These are phyloP conservation scores for human (Homo sapiens) DNA, from an alignment of 2,113 vertebrate species.

Conservation along the genomic window DNA sequence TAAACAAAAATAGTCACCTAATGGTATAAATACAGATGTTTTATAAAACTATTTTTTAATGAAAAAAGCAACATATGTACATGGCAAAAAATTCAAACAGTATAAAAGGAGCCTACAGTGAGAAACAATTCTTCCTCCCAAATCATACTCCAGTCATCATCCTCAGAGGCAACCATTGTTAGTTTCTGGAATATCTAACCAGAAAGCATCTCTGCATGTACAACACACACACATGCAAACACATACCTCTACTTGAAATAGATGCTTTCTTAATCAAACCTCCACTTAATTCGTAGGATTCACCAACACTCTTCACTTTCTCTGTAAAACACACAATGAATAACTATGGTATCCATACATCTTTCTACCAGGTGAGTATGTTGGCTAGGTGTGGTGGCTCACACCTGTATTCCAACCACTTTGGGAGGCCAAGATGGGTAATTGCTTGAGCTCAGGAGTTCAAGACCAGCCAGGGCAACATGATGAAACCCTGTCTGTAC, in stretches of 20 bases:
- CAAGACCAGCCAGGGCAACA: too few species aligned
- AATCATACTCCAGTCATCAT: not conserved
- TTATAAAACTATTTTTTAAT: not conserved
- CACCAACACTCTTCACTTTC: not conserved
- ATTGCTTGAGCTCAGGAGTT: too few species aligned
- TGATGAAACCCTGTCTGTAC: too few species aligned
- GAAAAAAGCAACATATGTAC: not conserved
- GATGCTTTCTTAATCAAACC: constrained; percentile 28
- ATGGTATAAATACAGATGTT: not conserved
- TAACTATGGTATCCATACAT: not conserved
- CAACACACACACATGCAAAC: not conserved
- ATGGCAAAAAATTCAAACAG: not conserved
- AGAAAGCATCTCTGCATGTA: not conserved
- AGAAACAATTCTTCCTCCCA: not conserved
- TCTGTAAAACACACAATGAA: not conserved
- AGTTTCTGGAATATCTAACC: not conserved
- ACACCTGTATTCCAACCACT: too few species aligned
- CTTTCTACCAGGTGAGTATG: not conserved
- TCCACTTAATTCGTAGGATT: constrained; percentile 42
- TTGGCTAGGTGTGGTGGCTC: too few species aligned
- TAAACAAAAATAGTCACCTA: not conserved
- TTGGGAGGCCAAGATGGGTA: too few species aligned
- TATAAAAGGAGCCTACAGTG: not conserved
- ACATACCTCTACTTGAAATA: constrained; percentile 14
- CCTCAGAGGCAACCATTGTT: not conserved